Percentiles rank a stretch among this genome's conserved stretches.
These are phyloP conservation scores for Astyanax mexicanus DNA, from an alignment of 2,797 vertebrate species.

Conservation along the genomic window DNA sequence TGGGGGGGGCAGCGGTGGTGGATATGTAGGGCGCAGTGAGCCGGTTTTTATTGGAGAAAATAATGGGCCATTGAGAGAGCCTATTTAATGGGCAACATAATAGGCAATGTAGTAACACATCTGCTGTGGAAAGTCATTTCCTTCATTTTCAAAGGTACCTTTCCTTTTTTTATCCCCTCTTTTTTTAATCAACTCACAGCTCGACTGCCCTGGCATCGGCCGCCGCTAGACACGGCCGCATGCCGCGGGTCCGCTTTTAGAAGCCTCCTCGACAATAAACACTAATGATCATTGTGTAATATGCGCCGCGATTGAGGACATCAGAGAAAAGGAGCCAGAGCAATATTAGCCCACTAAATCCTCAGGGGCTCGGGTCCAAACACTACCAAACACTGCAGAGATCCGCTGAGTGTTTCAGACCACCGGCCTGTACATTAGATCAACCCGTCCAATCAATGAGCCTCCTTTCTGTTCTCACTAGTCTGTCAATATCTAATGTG, in stretches of 20 bases:
- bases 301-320: constrained; percentile 32
- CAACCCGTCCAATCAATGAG: constrained; percentile 34
- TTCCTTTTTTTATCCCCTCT: constrained; percentile 71
- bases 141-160: constrained; percentile 76
- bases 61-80: constrained; percentile 85
- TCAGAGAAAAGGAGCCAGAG: constrained; percentile 26
- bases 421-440: constrained; percentile 11
- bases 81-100: constrained; percentile 86
- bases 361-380: constrained; percentile 9
- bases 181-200: constrained; percentile 73
- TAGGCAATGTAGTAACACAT: constrained; percentile 84
- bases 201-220: constrained; percentile 61
- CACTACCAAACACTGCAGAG: constrained; percentile 1
- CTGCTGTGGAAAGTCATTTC: constrained; percentile 81
- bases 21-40: constrained; percentile 72
- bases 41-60: constrained; percentile 85
- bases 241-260: constrained; percentile 29
- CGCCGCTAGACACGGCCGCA: constrained; percentile 43
- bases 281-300: constrained; percentile 35
- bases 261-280: constrained; percentile 34
- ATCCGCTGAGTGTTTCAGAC: constrained; percentile 18
- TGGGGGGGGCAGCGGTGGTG: constrained; percentile 61
- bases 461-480: constrained; percentile 8
- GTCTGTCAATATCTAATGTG: constrained; percentile 67
- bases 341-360: constrained; percentile 38